Evolutionary conservation across 2,797 vertebrate species (phyloP).

Genomic region (Prionace glauca): DNA sequence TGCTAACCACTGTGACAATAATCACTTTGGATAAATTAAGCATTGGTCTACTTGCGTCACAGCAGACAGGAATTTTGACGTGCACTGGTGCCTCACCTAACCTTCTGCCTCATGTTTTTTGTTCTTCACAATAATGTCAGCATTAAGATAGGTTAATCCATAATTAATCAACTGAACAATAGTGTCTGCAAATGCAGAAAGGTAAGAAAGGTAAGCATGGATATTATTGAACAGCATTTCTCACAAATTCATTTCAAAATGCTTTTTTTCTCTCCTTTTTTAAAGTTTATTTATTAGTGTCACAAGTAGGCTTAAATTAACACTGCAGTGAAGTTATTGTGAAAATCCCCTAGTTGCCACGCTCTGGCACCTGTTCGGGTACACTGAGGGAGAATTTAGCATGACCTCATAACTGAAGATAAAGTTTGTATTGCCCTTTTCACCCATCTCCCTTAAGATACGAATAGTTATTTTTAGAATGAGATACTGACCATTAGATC

Average conservation of each 20-base stretch:
- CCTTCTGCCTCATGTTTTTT: background rate
- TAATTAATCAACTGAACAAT: background rate
- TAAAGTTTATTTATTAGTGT: too few species aligned
- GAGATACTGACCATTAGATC: background rate
- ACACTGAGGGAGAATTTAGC: too few species aligned
- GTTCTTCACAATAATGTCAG: background rate
- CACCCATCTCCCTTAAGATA: background rate
- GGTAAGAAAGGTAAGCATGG: background rate
- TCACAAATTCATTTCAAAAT: constrained; percentile 26
- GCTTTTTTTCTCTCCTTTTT: background rate
- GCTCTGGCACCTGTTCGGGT: too few species aligned
- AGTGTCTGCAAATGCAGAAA: background rate
- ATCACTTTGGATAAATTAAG: background rate
- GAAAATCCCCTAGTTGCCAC: too few species aligned
- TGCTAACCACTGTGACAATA: background rate
- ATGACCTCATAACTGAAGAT: background rate
- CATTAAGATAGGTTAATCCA: constrained; percentile 7
- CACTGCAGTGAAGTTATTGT: too few species aligned
- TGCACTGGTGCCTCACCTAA: background rate
- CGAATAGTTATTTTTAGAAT: background rate
- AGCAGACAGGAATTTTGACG: background rate
- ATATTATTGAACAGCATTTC: background rate
- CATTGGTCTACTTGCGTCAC: background rate
- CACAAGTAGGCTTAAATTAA: too few species aligned
- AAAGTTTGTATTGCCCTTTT: background rate